Base-by-base conservation (phyloP, 2,888 invertebrate genomes). In the Reticulitermes lucifugus region DNA sequence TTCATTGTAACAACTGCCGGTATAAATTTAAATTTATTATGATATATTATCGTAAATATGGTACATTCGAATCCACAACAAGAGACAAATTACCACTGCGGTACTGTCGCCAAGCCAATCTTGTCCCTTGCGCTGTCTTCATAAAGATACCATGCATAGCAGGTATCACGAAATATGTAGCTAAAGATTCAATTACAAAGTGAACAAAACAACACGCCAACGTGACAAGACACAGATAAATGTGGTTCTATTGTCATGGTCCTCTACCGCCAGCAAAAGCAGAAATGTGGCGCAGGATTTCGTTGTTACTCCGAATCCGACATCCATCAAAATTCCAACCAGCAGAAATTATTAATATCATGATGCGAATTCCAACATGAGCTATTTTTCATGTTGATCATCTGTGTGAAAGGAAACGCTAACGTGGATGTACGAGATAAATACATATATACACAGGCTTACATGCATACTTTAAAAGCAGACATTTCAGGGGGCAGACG, bases 291-390 rank as follows among this genome's bases (percentile, higher is more conserved):
- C 25, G 65, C n/a, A 0, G 65, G n/a, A 21, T 55, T 55, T n/a
- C 25, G 65, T 65, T 65, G 65, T 65, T n/a, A 25, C 4, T n/a
- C 65, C 5, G 9, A 70, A 70, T 43, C 81, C 22, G 70, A 81
- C 81, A 81, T 81, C 43, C 65, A 81, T 81, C 81, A 81, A 81
- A 81, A 81, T 81, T 81, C 65, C 43, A 81, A 70, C 81, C 65
- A 60, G 46, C n/a, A 65, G 65, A 70, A 81, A 81, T 81, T 70
- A 81, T 65, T 81, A 81, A 81, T 81, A 43, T 43, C 81, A 70
- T 18, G 10, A 29, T 70, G 70, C 81, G 81, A 70, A 81, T 81
- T 81, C 81, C 81, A 81, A 46, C 65, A 60, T 25, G 29, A 70
- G 65, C 70, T 70, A 81, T 81, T 81, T 81, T 81, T 81, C 81